Base-by-base conservation (phyloP, 2,888 invertebrate species). In the Exephanes ischioxanthus region DNA sequence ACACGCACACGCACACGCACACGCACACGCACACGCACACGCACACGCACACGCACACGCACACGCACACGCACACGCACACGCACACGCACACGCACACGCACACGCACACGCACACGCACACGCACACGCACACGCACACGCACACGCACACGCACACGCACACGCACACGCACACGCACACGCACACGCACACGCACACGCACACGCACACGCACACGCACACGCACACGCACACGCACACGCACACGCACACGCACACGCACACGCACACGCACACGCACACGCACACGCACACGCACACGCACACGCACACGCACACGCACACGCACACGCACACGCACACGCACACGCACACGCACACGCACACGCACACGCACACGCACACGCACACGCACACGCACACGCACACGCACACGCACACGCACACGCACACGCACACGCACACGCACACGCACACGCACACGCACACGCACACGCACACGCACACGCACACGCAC, bases 211-310 rank as follows among this genome's bases (percentile, higher is more conserved):
- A 30, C 30, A 30, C 30, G 30, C 30, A 30, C 30, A 30, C 30
- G 30, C 30, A 30, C 30, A 30, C 30, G 30, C 30, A 30, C 30
- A 30, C 30, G 30, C 30, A 30, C 30, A 30, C 30, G 30, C 58
- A 58, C 58, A 58, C 19, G 19, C 58, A 58, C 58, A 58, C 58
- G 19, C 58, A 58, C 58, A 58, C 58, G 19, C 58, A 19, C 58
- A 19, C 58, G 19, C 58, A 58, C 58, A 58, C 58, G 19, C 58
- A 58, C 58, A 58, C 58, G 19, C 58, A 30, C 58, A 58, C 58
- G 19, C 58, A 30, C 58, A 58, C 58, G 19, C 58, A 30, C 58
- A 58, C 58, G 19, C 58, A 30, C 58, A 58, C 58, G 19, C 58
- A 30, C 58, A 58, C 58, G 19, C 58, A 30, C 58, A 58, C 58